Evolutionary conservation across 2,888 invertebrate genomes (phyloP), one percentile per base, ranked within the genome.

Genomic region (Cyclophora albipunctata): DNA sequence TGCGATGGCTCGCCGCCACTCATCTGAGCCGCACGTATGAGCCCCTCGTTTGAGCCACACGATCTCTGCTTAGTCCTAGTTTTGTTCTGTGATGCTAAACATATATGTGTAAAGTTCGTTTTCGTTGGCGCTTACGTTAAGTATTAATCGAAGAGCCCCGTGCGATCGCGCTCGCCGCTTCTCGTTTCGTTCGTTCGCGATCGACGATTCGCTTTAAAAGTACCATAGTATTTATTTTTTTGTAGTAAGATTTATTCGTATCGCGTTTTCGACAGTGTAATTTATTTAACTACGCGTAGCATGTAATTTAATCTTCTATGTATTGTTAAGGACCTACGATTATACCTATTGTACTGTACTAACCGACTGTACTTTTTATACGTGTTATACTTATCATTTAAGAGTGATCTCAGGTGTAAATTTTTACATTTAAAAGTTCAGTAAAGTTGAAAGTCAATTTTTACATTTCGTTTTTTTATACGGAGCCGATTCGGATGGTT

Each of bases 141-240:
- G 69, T 71, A 67, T 70, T 71, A 67, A 55, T 56, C 60, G 55
- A 62, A 54, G 54, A 42, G 47, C 37, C 52, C 53, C 52, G 50
- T 37, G 45, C 44, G 50, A 42, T 48, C 46, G 52, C 53, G 53
- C 20, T 49, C 49, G 34, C 54, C 50, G 47, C 49, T 47, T 42
- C 45, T 35, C 42, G 45, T 67, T 68, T 73, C 20, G 68, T 76
- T 73, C 76, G 71, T 74, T 20, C 20, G 20, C 20, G 20, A 20
- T 20, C 20, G 75, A 77, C 70, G 74, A 76, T 81, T 76, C 73
- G 81, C 81, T 81, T 83, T 78, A 78, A 81, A 78, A 80, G 71
- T 81, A 80, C 77, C 75, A 75, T 84, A 82, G 75, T 84, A 83
- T 84, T 84, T 84, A 83, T 84, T 83, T 75, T 67, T 73, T 72